Evolutionary conservation across 2,888 invertebrate genomes (phyloP).

Genomic region (Dicycla oo): DNA sequence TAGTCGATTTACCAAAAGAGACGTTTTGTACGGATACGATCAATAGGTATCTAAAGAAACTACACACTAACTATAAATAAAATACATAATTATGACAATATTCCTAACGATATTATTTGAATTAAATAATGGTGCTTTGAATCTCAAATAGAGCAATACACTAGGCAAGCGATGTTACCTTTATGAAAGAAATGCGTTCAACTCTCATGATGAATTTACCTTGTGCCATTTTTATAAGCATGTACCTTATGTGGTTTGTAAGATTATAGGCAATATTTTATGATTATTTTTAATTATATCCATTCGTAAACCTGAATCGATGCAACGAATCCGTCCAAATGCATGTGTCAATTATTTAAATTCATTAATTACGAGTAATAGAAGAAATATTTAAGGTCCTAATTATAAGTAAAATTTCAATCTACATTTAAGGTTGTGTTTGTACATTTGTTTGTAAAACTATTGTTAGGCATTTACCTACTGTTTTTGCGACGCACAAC

Average conservation of each 20-base stretch:
- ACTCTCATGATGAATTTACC: slow-evolving; percentile 74
- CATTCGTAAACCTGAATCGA: slow-evolving; percentile 66
- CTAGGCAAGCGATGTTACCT: slow-evolving; percentile 72
- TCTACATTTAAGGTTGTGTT: slow-evolving; percentile 47
- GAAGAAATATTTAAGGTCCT: slow-evolving; percentile 35
- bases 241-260: slow-evolving; percentile 74
- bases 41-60: slow-evolving; percentile 30
- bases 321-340: slow-evolving; percentile 86
- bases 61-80: slow-evolving; percentile 35
- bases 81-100: slow-evolving; percentile 24
- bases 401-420: slow-evolving; percentile 40
- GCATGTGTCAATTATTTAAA: slow-evolving; percentile 64
- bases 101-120: slow-evolving; percentile 45
- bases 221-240: slow-evolving; percentile 83
- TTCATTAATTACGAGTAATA: slow-evolving; percentile 37
- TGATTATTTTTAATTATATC: slow-evolving; percentile 53
- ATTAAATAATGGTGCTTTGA: slow-evolving; percentile 66
- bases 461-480: slow-evolving; percentile 50
- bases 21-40: slow-evolving; percentile 41
- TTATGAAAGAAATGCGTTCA: slow-evolving; percentile 64
- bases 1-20: slow-evolving; percentile 42
- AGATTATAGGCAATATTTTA: slow-evolving; percentile 69
- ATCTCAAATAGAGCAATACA: slow-evolving; percentile 62
- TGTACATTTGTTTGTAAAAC: slow-evolving; percentile 57
- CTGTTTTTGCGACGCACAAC: slow-evolving; percentile 9